A percentile compares a stretch with the other conserved stretches of the same genome.
Evolutionary conservation across 2,113 vertebrate genomes (phyloP).

Genomic region (Thryonomys swinderianus): DNA sequence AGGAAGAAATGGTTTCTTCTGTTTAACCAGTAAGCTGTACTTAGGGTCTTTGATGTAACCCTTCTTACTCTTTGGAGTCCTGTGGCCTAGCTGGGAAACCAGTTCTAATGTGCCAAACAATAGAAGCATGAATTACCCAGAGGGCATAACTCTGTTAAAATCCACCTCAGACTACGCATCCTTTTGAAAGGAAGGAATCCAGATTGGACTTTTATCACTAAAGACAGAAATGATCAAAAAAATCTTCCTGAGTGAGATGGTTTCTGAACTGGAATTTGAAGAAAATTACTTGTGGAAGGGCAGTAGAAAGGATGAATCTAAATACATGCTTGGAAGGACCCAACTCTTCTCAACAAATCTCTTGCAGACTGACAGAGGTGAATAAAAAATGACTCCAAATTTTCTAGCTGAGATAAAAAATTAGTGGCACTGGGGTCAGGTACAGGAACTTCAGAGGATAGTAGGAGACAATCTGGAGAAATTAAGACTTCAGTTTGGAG

Average conservation of each 20-base stretch:
- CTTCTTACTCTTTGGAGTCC: not conserved
- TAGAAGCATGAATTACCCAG: not conserved
- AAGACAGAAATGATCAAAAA: not conserved
- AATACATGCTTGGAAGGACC: not conserved
- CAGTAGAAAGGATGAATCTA: not conserved
- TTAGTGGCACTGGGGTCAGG: conserved; percentile 18
- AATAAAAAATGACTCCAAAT: not conserved
- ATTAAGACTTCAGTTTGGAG: conserved; percentile 5
- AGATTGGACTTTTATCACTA: not conserved
- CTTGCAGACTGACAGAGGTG: not conserved
- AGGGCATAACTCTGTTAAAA: not conserved
- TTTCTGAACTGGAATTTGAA: not conserved
- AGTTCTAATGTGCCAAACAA: not conserved
- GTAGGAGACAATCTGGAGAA: not conserved
- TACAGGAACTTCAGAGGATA: not conserved
- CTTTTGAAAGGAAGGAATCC: not conserved
- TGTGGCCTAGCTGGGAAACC: not conserved
- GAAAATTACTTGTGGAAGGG: not conserved
- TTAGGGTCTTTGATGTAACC: not conserved
- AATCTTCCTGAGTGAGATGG: not conserved
- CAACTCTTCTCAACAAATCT: not conserved
- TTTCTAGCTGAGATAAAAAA: conserved; percentile 20
- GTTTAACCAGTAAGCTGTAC: not conserved
- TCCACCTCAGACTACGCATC: not conserved
- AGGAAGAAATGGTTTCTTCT: not conserved